A percentile compares a stretch with the other conserved stretches of the same genome.
These are phyloP conservation scores for Porites divaricata DNA, from an alignment of 92 coral and sea anemone genomes.

Conservation along the genomic window DNA sequence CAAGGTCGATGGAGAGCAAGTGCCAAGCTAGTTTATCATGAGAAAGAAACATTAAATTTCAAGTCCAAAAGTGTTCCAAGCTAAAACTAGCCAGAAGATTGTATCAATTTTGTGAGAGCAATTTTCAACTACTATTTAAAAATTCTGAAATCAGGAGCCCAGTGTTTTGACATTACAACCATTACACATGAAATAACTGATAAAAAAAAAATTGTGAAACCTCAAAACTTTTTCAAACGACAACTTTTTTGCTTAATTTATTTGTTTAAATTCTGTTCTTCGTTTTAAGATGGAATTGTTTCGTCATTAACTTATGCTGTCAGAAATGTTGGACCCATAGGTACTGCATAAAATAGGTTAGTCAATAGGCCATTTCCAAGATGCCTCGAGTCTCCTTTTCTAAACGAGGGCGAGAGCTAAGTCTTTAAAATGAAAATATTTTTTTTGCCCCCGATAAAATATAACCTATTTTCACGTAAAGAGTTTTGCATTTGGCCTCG, in stretches of 20 bases:
- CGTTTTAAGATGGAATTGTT: background rate
- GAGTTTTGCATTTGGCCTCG: too few species aligned
- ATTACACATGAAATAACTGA: constrained; percentile 2
- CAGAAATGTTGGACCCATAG: background rate
- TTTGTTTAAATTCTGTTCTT: background rate
- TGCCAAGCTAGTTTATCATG: background rate
- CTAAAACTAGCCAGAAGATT: background rate
- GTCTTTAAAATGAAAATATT: too few species aligned
- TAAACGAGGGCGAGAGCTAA: too few species aligned
- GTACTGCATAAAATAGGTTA: too few species aligned
- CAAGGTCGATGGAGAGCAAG: too few species aligned
- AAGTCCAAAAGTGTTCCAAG: background rate
- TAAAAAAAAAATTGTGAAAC: background rate
- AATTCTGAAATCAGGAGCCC: background rate
- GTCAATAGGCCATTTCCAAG: too few species aligned
- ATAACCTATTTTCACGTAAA: too few species aligned
- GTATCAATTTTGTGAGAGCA: background rate
- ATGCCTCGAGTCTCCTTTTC: too few species aligned
- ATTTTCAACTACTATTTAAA: background rate
- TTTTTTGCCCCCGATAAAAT: too few species aligned
- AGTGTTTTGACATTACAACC: constrained; percentile 32
- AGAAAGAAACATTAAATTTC: background rate
- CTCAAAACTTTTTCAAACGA: background rate
- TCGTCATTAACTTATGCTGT: background rate
- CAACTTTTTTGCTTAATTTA: background rate